Conservation (phyloP, 2,797 vertebrate genomes). For the Erethizon dorsatum region DNA sequence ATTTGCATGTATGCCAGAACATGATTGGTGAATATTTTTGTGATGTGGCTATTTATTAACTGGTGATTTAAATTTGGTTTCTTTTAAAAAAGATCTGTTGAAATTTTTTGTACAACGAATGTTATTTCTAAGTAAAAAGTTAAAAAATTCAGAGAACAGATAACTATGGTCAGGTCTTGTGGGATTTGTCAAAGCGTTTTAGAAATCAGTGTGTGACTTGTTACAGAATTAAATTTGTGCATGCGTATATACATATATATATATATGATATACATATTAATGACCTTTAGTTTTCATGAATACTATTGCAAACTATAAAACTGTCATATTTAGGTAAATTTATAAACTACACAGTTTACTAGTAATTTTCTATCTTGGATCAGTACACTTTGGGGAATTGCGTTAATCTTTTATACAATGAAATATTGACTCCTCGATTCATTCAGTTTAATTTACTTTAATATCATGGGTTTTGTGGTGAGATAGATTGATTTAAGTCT, state of each 20-base stretch:
- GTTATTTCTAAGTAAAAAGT: not conserved
- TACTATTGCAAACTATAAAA: not conserved
- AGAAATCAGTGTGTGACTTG: not conserved
- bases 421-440: not conserved
- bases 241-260: not conserved
- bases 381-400: not conserved
- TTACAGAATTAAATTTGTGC: not conserved
- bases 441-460: slow-evolving; percentile 25
- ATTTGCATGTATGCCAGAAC: not conserved
- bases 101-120: not conserved
- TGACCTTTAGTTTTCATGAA: slow-evolving; percentile 52
- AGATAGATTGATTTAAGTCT: not conserved
- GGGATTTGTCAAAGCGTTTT: not conserved
- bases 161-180: not conserved
- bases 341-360: not conserved
- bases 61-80: not conserved
- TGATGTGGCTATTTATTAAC: not conserved
- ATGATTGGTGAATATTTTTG: not conserved
- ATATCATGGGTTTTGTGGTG: slow-evolving; percentile 35
- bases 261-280: not conserved
- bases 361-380: slow-evolving; percentile 46
- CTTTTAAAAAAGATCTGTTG: not conserved
- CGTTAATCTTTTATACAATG: slow-evolving; percentile 1
- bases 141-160: not conserved
- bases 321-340: not conserved